phyloP scores from a whole-genome alignment of 2,113 vertebrate genomes.

The Tympanuchus pallidicinctus region DNA sequence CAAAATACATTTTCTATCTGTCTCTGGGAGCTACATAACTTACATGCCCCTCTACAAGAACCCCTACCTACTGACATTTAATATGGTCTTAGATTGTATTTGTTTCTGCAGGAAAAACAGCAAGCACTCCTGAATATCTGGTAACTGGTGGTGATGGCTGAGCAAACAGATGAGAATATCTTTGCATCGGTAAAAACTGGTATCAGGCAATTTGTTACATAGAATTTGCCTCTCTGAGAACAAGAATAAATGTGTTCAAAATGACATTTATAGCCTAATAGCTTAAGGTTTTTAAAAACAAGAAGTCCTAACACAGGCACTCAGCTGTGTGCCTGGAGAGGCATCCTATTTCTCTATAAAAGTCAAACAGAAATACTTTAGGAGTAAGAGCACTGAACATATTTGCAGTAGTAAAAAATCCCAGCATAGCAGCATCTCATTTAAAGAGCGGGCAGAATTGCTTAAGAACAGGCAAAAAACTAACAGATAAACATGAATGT shows the following conservation, averaged over 20 bases:
- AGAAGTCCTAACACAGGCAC: not conserved
- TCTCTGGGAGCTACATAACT: not conserved
- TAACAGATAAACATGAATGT: not conserved
- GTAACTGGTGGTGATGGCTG: not conserved
- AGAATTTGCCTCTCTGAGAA: not conserved
- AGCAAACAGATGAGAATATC: not conserved
- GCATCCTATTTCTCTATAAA: not conserved
- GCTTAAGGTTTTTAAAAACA: not conserved
- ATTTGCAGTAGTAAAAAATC: not conserved
- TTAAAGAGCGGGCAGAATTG: not conserved
- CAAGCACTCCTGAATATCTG: not conserved
- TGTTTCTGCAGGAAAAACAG: not conserved
- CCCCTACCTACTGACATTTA: not conserved
- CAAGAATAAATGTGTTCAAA: not conserved
- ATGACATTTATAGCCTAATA: not conserved
- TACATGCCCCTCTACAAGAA: not conserved
- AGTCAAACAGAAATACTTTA: not conserved
- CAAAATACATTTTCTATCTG: not conserved
- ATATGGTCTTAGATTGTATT: not conserved
- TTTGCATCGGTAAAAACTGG: not conserved
- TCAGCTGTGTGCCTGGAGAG: not conserved
- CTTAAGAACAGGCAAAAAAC: not conserved
- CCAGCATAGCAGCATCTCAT: not conserved
- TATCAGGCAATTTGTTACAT: not conserved
- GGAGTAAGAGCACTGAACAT: not conserved